Conservation (phyloP, 2,113 vertebrate genomes). For the Amphilophus citrinellus region DNA sequence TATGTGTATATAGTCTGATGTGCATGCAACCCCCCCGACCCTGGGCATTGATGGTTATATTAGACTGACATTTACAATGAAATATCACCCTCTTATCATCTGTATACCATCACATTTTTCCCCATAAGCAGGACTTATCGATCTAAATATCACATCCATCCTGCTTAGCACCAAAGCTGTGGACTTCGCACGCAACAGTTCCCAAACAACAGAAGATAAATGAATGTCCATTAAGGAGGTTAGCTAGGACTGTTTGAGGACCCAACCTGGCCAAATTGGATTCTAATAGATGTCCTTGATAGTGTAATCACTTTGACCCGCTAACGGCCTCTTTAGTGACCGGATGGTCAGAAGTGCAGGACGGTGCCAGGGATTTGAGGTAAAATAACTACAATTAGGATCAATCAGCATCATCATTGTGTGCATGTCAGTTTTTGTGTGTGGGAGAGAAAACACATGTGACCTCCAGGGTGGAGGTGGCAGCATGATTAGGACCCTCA, state of each 20-base stretch:
- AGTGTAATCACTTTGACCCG: conserved; percentile 75
- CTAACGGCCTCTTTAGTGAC: conserved; percentile 49
- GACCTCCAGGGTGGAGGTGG: conserved; percentile 51
- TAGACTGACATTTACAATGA: conserved; percentile 75
- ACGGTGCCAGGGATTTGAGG: conserved; percentile 46
- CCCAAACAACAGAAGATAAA: conserved; percentile 72
- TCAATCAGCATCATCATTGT: conserved; percentile 49
- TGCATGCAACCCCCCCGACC: conserved; percentile 20
- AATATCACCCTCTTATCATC: conserved; percentile 74
- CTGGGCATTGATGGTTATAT: conserved; percentile 60
- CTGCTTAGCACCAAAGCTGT: conserved; percentile 65
- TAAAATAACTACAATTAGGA: conserved; percentile 61
- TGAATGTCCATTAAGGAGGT: conserved; percentile 72
- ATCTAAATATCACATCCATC: conserved; percentile 79
- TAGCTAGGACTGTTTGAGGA: conserved; percentile 65
- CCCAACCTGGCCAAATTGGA: conserved; percentile 73
- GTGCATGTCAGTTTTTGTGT: conserved; percentile 12
- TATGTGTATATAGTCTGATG: neutral
- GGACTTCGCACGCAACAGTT: conserved; percentile 57
- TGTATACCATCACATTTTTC: conserved; percentile 65
- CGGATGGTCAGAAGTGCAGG: conserved; percentile 7
- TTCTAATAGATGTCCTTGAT: conserved; percentile 80
- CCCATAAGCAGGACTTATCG: conserved; percentile 67
- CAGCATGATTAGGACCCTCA: conserved; percentile 50
- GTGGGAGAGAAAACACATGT: conserved; percentile 16